Evolutionary conservation across 2,888 invertebrate genomes (phyloP), one percentile per base, ranked within the genome.

Genomic region (Sycophila texana): DNA sequence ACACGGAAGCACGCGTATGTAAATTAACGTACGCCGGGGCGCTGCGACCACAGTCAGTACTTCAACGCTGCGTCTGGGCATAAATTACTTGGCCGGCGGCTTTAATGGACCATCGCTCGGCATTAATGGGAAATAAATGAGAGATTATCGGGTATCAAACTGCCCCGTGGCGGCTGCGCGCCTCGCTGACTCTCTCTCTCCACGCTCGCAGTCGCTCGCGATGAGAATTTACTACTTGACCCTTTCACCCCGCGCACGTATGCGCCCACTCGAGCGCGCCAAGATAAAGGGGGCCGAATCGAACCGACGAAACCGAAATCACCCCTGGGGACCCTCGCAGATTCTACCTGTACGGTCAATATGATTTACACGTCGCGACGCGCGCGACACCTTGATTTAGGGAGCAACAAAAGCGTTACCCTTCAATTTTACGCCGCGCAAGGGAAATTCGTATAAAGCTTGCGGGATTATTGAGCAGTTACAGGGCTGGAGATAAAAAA

Each of bases 71-170:
- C 71, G 22, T 58, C 53, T 49, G 72, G 30, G 75, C 80, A 81
- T 83, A 83, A 83, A 83, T 84, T 81, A 81, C 83, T 79, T 18
- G 75, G 18, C 3, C 16, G 74, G 72, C 58, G 76, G 76, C 80
- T 82, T 82, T 82, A 83, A 83, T 83, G 83, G 81, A 82, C 79
- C 74, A 79, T 76, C 73, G 76, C 65, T 12, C 53, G 55, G 81
- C 77, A 81, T 81, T 84, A 83, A 82, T 82, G 82, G 78, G 71
- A 81, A 83, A 83, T 82, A 83, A 83, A 84, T 79, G 82, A 81
- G 76, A 82, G 81, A 82, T 82, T 81, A 83, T 83, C 81, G 75
- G 72, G 67, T 75, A 79, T 79, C 74, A 74, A 79, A 67, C 72
- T 53, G 73, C 58, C 67, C 65, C 20, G 71, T 71, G 66, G 63